Evolutionary conservation across 2,113 vertebrate genomes (phyloP).

Genomic region (Aldabrachelys gigantea): DNA sequence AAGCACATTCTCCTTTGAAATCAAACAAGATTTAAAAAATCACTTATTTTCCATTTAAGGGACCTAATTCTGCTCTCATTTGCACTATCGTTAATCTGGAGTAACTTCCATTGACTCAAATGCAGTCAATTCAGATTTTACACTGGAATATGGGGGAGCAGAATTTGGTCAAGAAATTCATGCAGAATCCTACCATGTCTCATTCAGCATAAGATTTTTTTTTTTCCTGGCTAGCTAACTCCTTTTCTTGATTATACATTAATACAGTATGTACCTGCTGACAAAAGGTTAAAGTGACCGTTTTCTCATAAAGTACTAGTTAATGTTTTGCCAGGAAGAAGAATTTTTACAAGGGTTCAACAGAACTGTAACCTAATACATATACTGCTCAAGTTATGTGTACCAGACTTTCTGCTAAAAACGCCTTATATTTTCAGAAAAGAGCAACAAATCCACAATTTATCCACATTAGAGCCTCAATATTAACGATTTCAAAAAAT

Average conservation of each 20-base stretch:
- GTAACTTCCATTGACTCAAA: not conserved
- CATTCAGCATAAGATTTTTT: not conserved
- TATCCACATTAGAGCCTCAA: not conserved
- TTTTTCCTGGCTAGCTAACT: not conserved
- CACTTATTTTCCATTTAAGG: not conserved
- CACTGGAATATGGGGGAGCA: not conserved
- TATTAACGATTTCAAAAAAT: not conserved
- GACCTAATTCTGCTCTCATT: not conserved
- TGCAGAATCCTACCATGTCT: not conserved
- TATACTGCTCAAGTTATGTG: no score
- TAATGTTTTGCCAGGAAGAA: not conserved
- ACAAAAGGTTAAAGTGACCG: no score
- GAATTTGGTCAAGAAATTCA: not conserved
- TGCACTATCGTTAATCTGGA: no score
- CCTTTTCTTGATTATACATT: not conserved
- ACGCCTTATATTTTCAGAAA: not conserved
- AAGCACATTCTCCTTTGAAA: not conserved
- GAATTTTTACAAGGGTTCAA: not conserved
- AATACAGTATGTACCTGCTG: not conserved
- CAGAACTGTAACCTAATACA: not conserved
- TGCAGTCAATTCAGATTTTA: no score
- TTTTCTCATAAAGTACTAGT: not conserved
- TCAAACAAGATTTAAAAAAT: not conserved
- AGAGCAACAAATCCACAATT: not conserved
- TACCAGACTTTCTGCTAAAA: not conserved